Percentiles rank a stretch among this genome's conserved stretches.
phyloP scores from a whole-genome alignment of 2,113 vertebrate species.

The Megaptera novaeangliae region DNA sequence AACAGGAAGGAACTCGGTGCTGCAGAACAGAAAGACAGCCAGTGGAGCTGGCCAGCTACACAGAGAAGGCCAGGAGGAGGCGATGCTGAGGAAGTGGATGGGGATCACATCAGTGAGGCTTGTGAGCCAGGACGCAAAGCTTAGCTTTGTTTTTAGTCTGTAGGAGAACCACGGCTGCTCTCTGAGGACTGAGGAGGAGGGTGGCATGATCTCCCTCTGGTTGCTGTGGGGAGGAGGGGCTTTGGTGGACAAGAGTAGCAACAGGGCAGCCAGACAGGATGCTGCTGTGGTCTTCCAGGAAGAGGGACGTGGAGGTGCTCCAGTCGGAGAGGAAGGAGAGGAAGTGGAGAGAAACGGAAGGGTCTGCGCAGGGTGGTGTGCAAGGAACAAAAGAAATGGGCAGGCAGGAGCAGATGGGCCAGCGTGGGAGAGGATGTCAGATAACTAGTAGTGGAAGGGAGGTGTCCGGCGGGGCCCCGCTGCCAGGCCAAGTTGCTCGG shows the following conservation, averaged over 20 bases:
- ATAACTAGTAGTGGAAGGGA: not conserved
- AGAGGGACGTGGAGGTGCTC: not conserved
- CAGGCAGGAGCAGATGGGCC: not conserved
- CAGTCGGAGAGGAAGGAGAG: too few relatives aligned
- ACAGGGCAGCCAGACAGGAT: not conserved
- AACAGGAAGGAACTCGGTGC: not conserved
- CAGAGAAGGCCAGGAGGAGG: not conserved
- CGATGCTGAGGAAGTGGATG: not conserved
- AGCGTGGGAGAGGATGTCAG: not conserved
- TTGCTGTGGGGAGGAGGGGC: not conserved
- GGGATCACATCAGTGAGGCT: not conserved
- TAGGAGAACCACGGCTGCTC: not conserved
- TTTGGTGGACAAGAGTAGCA: not conserved
- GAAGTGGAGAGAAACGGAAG: not conserved
- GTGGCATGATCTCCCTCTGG: not conserved
- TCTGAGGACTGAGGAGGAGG: not conserved
- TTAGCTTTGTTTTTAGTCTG: not conserved
- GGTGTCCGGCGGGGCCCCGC: not conserved
- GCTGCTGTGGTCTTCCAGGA: not conserved
- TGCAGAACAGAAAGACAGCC: not conserved
- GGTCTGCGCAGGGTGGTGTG: accelerated
- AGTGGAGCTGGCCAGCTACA: not conserved
- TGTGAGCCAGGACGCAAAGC: not conserved
- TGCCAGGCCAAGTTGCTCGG: not conserved
- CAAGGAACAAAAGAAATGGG: not conserved